phyloP scores from a whole-genome alignment of 2,888 invertebrate genomes.

The Ochropleura leucogaster region DNA sequence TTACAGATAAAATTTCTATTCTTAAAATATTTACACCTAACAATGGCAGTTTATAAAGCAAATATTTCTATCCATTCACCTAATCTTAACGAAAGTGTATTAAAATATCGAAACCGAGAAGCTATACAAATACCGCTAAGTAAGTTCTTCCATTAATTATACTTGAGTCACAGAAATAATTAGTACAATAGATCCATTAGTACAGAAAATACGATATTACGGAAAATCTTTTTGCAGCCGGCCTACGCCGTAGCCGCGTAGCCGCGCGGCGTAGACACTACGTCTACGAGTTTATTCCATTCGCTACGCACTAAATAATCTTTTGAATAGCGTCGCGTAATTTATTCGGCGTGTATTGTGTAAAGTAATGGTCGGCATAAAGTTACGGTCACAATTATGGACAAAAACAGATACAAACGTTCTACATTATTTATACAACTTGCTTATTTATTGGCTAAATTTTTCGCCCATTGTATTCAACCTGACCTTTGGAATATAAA shows the following conservation, averaged over 20 bases:
- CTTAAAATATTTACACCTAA: neutral
- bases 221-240: slow-evolving; percentile 14
- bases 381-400: slow-evolving; percentile 63
- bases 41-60: neutral
- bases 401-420: slow-evolving; percentile 72
- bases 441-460: slow-evolving; percentile 70
- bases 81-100: neutral
- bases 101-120: slow-evolving; percentile 4
- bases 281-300: slow-evolving; percentile 60
- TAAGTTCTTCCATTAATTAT: slow-evolving; percentile 48
- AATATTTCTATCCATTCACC: neutral
- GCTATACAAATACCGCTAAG: slow-evolving; percentile 32
- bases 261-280: slow-evolving; percentile 49
- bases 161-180: slow-evolving; percentile 32
- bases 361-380: slow-evolving; percentile 61
- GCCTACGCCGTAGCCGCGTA: slow-evolving; percentile 57
- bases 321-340: slow-evolving; percentile 54
- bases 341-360: slow-evolving; percentile 64
- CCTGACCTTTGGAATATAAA: slow-evolving; percentile 55
- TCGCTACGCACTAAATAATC: slow-evolving; percentile 60
- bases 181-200: slow-evolving; percentile 55
- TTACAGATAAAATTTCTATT: neutral
- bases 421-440: slow-evolving; percentile 71
- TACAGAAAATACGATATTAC: slow-evolving; percentile 39
- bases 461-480: slow-evolving; percentile 59